Conservation (phyloP, 2,888 invertebrate species). For the Tanypteryx hageni region DNA sequence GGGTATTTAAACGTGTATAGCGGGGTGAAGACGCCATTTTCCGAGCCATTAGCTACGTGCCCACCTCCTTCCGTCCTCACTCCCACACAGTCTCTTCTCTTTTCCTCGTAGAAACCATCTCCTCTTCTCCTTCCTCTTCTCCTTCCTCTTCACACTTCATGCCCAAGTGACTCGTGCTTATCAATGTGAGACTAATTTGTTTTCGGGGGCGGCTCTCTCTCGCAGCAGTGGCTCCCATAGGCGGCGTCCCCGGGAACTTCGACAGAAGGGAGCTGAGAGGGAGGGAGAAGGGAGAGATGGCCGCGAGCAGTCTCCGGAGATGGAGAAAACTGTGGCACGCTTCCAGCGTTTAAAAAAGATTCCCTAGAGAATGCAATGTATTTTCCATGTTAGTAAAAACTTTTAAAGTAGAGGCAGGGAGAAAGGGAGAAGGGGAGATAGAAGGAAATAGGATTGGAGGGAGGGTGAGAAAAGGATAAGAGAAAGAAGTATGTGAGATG, state of each 20-base stretch:
- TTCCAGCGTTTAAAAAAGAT: conserved; percentile 24
- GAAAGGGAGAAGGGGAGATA: too few species aligned
- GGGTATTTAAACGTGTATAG: conserved; percentile 25
- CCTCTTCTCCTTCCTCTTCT: not conserved
- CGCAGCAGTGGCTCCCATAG: not conserved
- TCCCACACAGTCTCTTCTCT: too few species aligned
- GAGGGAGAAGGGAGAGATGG: not conserved
- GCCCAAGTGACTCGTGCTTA: conserved; percentile 32
- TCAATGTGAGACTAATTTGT: conserved; percentile 35
- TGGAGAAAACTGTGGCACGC: conserved; percentile 28
- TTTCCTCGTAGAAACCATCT: not conserved
- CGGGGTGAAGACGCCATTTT: conserved; percentile 32
- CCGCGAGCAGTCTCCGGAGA: not conserved
- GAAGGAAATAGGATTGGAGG: too few species aligned
- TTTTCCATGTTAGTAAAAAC: not conserved
- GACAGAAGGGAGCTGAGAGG: not conserved
- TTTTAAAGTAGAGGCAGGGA: too few species aligned
- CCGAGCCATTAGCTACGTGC: conserved; percentile 1
- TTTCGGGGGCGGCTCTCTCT: not conserved
- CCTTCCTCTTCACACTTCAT: conserved; percentile 28
- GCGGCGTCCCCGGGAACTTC: not conserved
- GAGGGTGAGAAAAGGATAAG: too few species aligned
- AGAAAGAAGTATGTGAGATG: too few species aligned
- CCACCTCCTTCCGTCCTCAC: not conserved
- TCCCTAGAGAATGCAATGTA: conserved; percentile 25